Base-by-base conservation (phyloP, 2,888 invertebrate species). In the Maniola hyperantus region DNA sequence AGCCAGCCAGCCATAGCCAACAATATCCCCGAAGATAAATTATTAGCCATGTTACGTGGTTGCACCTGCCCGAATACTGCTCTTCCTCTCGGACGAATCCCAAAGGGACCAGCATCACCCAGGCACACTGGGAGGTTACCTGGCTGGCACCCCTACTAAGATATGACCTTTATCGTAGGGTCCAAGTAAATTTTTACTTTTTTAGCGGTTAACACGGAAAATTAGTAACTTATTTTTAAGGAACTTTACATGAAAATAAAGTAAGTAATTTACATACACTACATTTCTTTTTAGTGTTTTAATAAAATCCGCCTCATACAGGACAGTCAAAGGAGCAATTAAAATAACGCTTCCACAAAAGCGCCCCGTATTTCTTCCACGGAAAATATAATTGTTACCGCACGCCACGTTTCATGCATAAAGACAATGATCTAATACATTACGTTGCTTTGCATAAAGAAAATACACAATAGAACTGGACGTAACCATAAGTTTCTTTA, bases 281-380 rank as follows among this genome's bases (percentile, higher is more conserved):
- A 26, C 18, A 18, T 55, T 55, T 55, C 33, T 42, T 58, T 58
- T 44, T 34, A 33, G 48, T 59, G 5, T 48, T 59, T 59, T 34
- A 48, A 59, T 59, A 59, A 34, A 34, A 59, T 48, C 18, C 34
- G 34, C 18, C 34, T n/a, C 59, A n/a, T 59, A 46, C 48, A 34
- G 59, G 48, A 59, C 48, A 34, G 59, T 59, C 59, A 48, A 59
- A 59, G 59, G 15, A 18, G 48, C 46, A 59, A 59, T 59, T 59
- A 59, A 54, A 59, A 34, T 59, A 59, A 48, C 46, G 34, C 33
- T 59, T 59, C 48, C 44, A 59, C 46, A 48, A 34, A 59, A 48
- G 57, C 42, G 42, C 8, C 46, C 18, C 33, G 59, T 59, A 59
- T 59, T 59, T 34, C 59, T 59, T 48, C 15, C 44, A 59, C 59